A percentile compares a stretch with the other conserved stretches of the same genome.
These are phyloP conservation scores for Lepidurus packardi DNA, from an alignment of 1,140 invertebrate species.

Conservation along the genomic window DNA sequence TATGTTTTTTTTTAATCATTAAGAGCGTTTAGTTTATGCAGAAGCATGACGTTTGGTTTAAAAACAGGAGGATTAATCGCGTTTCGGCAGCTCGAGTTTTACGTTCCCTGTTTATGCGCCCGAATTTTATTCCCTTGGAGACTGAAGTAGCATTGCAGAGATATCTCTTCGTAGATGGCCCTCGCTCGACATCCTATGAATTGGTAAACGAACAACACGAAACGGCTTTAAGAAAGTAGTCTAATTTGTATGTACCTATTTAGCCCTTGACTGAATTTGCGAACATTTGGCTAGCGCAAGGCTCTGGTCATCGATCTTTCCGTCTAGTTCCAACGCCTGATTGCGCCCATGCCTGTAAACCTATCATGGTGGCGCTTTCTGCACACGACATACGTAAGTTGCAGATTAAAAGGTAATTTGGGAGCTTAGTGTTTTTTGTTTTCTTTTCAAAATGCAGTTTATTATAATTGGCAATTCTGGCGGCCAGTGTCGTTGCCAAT, in stretches of 20 bases:
- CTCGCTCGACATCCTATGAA: constrained; percentile 51
- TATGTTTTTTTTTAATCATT: constrained; percentile 29
- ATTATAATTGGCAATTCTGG: constrained; percentile 82
- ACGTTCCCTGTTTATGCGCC: constrained; percentile 54
- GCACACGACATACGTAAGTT: constrained; percentile 63
- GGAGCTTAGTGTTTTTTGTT: constrained; percentile 26
- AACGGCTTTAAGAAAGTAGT: not conserved
- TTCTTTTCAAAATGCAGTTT: constrained; percentile 56
- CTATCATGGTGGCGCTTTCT: constrained; percentile 57
- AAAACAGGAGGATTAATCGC: constrained; percentile 60
- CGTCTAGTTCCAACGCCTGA: constrained; percentile 60
- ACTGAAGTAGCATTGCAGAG: constrained; percentile 62
- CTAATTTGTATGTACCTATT: no score
- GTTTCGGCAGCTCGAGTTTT: constrained; percentile 58
- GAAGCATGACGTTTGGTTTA: constrained; percentile 34
- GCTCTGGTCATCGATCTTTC: constrained; percentile 58
- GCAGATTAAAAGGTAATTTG: constrained; percentile 51
- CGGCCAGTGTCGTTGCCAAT: constrained; percentile 58
- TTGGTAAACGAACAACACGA: constrained; percentile 46
- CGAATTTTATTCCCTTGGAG: constrained; percentile 53
- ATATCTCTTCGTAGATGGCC: constrained; percentile 63
- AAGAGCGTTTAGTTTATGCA: not conserved
- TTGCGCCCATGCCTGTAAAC: constrained; percentile 58
- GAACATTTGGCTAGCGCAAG: constrained; percentile 62
- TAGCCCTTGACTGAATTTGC: constrained; percentile 68